phyloP scores from a whole-genome alignment of 1,140 invertebrate genomes.

The Stegodyphus mimosarum region DNA sequence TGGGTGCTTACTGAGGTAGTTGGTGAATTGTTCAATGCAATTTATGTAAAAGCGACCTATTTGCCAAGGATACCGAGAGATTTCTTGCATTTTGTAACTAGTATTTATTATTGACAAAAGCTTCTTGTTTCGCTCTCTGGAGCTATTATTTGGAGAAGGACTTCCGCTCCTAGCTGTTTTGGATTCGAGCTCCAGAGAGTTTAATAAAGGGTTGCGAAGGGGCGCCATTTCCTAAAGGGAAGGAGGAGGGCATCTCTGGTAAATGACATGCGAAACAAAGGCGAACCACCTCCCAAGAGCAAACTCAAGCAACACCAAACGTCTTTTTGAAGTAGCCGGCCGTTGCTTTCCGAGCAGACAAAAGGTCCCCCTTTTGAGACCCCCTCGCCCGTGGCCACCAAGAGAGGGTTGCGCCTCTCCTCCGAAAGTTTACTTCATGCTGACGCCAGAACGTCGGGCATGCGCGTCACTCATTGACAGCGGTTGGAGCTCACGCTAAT shows the following conservation, averaged over 20 bases:
- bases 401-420: no score
- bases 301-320: background rate
- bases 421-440: background rate
- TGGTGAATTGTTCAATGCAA: no score
- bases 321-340: constrained; percentile 42
- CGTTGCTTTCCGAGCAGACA: background rate
- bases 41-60: no score
- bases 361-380: background rate
- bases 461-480: background rate
- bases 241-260: constrained; percentile 1
- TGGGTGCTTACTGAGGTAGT: no score
- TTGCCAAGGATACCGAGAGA: no score
- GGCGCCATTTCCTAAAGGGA: background rate
- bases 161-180: background rate
- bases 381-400: background rate
- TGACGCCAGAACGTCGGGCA: constrained; percentile 22
- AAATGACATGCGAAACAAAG: constrained; percentile 44
- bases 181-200: background rate
- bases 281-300: constrained; percentile 10
- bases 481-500: background rate
- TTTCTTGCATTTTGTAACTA: no score
- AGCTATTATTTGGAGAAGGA: no score
- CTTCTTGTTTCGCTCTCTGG: no score
- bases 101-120: no score
- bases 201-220: background rate